These are phyloP conservation scores for Drosophila bifasciata DNA, from an alignment of 1,140 invertebrate species.

Conservation along the genomic window DNA sequence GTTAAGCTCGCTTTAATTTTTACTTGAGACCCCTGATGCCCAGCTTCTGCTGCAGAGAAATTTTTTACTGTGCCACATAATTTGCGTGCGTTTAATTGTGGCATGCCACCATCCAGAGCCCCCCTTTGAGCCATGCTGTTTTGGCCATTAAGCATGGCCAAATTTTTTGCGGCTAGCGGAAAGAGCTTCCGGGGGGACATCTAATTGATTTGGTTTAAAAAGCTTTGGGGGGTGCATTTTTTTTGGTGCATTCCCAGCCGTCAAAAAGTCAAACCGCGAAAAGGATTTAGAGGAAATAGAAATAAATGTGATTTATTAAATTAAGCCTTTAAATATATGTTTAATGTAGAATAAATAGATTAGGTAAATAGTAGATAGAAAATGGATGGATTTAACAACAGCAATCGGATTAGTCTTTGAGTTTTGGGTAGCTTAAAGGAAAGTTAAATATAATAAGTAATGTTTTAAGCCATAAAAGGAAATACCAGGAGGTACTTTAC, in stretches of 20 bases:
- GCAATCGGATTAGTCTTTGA: no score
- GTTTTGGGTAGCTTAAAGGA: no score
- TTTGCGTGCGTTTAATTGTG: slow-evolving; percentile 79
- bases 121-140: slow-evolving; percentile 26
- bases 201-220: slow-evolving; percentile 55
- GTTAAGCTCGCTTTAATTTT: slow-evolving; percentile 80
- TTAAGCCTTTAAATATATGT: not conserved
- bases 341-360: not conserved
- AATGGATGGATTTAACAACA: no score
- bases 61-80: slow-evolving; percentile 58
- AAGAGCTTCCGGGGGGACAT: slow-evolving; percentile 1
- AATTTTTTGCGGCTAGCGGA: slow-evolving; percentile 42
- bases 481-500: no score
- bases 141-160: slow-evolving; percentile 50
- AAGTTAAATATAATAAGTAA: no score
- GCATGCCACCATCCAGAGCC: slow-evolving; percentile 13
- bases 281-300: not conserved
- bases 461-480: no score
- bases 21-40: slow-evolving; percentile 43
- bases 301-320: not conserved
- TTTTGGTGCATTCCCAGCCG: slow-evolving; percentile 3
- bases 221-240: slow-evolving; percentile 25
- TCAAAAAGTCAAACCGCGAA: slow-evolving; percentile 1
- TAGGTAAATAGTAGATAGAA: no score
- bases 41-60: slow-evolving; percentile 48